phyloP scores from a whole-genome alignment of 2,888 invertebrate species.

The Acleris literana region DNA sequence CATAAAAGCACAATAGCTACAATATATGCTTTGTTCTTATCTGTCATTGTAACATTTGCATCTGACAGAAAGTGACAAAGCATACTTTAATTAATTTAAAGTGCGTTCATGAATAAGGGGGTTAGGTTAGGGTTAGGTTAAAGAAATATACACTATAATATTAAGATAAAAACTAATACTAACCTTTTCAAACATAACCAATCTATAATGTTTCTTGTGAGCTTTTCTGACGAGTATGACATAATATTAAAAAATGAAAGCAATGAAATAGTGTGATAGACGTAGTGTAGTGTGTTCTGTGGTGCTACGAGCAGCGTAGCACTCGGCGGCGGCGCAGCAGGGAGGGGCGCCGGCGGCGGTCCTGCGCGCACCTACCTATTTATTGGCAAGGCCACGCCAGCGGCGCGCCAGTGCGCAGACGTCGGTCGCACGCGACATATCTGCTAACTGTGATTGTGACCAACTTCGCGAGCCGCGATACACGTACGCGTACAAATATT shows the following conservation, averaged over 20 bases:
- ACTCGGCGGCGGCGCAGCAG: conserved; percentile 50
- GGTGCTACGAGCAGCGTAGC: conserved; percentile 62
- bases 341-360: conserved; percentile 67
- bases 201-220: no score
- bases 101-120: no score
- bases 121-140: no score
- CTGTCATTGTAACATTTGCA: no score
- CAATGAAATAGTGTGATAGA: conserved; percentile 2
- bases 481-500: conserved; percentile 69
- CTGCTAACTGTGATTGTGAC: conserved; percentile 39
- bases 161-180: no score
- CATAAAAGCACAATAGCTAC: no score
- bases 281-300: conserved; percentile 20
- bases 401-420: conserved; percentile 78
- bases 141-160: no score
- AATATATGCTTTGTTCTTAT: no score
- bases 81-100: no score
- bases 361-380: conserved; percentile 72
- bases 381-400: conserved; percentile 82
- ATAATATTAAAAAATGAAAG: conserved; percentile 27
- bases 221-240: neutral
- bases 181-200: no score
- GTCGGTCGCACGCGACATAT: conserved; percentile 76
- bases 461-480: conserved; percentile 64
- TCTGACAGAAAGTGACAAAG: no score